Evolutionary conservation across 2,797 vertebrate species (phyloP), one percentile per base, ranked within the genome.

Genomic region (Dryobates pubescens): DNA sequence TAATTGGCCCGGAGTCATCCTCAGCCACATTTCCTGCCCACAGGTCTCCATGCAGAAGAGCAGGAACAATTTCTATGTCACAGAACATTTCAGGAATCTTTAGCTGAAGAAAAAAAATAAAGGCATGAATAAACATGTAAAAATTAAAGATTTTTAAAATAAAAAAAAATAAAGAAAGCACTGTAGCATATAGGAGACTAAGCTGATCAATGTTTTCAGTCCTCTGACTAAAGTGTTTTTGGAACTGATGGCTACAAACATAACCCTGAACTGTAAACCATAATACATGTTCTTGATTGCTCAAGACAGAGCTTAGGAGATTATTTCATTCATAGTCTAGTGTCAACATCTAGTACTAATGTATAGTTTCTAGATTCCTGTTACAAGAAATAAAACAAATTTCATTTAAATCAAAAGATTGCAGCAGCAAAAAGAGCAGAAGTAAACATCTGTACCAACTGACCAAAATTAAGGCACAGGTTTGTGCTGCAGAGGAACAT

Each of bases 1-100:
- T 96, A 77, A 99, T 89, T 0, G 99, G 99, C 26, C 98, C 98
- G 0, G 97, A 97, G 8, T 98, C 96, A 0, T 98, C 97, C 92
- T 99, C 98, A 5, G 98, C 99, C 91, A 99, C 98, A 2, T 99
- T 99, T 77, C 99, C 99, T 23, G 98, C 97, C 99, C 99, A 99
- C 63, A 99, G 97, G 92, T 99, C 99, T 63, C 99, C 99, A 0
- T 99, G 99, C 53, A 99, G 97, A 36, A 99, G 98, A 62, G 98
- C 97, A 1, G 99, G 98, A 74, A 98, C 93, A 20, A 98, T 96
- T 87, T 96, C 97, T 62, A 98, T 20, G 6, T 96, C 98, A 65
- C 84, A 92, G 93, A 99, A 99, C 94, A 99, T 96, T 95, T 98
- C 97, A 22, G 98, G 98, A 92, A 99, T 98, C 98, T 98, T 99